Conservation (phyloP, 2,113 vertebrate genomes). For the Myotis yumanensis region DNA sequence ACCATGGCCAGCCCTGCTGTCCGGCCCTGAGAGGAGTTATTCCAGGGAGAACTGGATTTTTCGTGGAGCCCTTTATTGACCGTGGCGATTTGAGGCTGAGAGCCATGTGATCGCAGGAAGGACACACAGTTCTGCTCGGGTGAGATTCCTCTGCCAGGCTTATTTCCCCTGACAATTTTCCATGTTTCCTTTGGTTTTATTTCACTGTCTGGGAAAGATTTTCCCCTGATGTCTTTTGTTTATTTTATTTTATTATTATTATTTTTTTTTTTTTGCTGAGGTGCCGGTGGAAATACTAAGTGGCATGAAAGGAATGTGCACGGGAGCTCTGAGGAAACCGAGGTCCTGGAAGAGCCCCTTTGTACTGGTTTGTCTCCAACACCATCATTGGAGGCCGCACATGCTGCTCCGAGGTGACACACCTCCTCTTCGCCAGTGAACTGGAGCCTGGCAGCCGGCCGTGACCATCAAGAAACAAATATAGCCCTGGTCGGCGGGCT, state of each 20-base stretch:
- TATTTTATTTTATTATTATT: neutral
- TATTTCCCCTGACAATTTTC: slow-evolving; percentile 1
- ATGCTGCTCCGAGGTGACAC: neutral
- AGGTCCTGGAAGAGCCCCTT: neutral
- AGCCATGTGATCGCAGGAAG: neutral
- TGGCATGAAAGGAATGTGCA: neutral
- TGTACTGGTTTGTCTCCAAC: neutral
- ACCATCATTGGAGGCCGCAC: too few relatives aligned
- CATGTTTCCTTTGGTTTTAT: slow-evolving; percentile 19
- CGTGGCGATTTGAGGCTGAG: neutral
- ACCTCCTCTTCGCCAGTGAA: neutral
- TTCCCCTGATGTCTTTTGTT: neutral
- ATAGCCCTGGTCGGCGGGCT: too few relatives aligned
- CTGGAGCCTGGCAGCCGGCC: too few relatives aligned
- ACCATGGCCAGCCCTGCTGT: fast-evolving
- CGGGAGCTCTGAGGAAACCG: neutral
- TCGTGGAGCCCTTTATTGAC: neutral
- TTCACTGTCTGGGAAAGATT: slow-evolving; percentile 4
- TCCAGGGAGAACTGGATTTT: neutral
- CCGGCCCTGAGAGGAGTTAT: neutral
- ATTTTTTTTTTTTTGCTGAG: neutral
- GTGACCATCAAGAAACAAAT: neutral
- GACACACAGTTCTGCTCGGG: neutral
- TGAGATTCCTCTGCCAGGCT: neutral
- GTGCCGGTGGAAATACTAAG: neutral